Evolutionary conservation across 1,140 invertebrate genomes (phyloP).

Genomic region (Drosophila funebris): DNA sequence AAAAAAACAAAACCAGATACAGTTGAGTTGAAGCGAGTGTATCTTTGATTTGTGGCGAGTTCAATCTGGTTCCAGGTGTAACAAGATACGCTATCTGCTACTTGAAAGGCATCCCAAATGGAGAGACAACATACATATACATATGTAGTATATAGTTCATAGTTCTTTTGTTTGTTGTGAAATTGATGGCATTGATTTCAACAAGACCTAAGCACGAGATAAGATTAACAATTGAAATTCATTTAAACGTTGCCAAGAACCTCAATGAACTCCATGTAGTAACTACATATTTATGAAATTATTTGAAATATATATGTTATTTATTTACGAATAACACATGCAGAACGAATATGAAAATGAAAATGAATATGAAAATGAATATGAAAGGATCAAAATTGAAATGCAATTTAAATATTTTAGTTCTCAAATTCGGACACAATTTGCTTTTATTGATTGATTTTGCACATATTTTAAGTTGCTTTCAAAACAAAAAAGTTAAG

Average conservation of each 20-base stretch:
- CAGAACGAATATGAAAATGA: not conserved
- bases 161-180: not conserved
- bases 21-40: not conserved
- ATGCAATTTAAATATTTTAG: conserved; percentile 28
- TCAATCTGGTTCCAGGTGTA: conserved; percentile 12
- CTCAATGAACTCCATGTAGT: not conserved
- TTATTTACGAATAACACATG: no score
- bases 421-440: not conserved
- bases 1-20: conserved; percentile 16
- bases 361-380: conserved; percentile 1
- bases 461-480: conserved; percentile 15
- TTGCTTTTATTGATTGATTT: conserved; percentile 26
- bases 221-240: conserved; percentile 28
- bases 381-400: not conserved
- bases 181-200: conserved; percentile 39
- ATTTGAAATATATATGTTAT: no score
- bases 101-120: not conserved
- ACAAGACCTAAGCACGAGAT: not conserved
- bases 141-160: no score
- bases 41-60: conserved; percentile 35
- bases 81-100: conserved; percentile 20
- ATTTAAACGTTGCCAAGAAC: not conserved
- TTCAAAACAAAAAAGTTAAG: not conserved
- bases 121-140: not conserved
- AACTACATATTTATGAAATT: not conserved